Evolutionary conservation across 2,888 invertebrate genomes (phyloP), one percentile per base, ranked within the genome.

Genomic region (Apamea crenata): DNA sequence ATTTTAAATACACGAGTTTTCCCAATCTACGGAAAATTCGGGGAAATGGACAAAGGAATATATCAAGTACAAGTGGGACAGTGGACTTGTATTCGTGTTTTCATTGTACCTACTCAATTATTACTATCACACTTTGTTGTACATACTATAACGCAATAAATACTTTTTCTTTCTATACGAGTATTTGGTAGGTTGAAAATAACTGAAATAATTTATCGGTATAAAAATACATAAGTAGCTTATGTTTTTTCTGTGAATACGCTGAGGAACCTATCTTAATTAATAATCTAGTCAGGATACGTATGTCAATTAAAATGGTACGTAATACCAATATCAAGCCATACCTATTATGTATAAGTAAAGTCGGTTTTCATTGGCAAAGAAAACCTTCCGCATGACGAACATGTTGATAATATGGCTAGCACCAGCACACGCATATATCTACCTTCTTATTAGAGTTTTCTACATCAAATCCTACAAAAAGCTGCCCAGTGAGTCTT

Each of bases 221-320:
- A 69, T 72, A 29, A 16, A 29, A 21, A 40, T 32, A 14, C 4
- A n/a, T 69, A 36, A 7, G 6, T 12, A 21, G 63, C 12, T 29
- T 36, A 66, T n/a, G n/a, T n/a, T 65, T 25, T 25, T 18, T n/a
- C 18, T 47, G 47, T n/a, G 7, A 32, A 73, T 10, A 44, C 32
- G 7, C 7, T 4, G 69, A 44, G 3, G 1, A 12, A 47, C 25
- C 32, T 44, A 21, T 44, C 6, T 32, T 70, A 32, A 70, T 70
- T 32, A 21, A 21, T 47, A 72, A 50, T 50, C 14, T 73, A 50
- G n/a, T 50, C 8, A 21, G n/a, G 5, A 14, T 74, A 73, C 8
- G 47, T 74, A 36, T 14, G 47, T 8, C 73, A 21, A 73, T 72
- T 21, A 72, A 50, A 73, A 73, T 36, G 4, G n/a, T 21, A 73